Evolutionary conservation across 2,797 vertebrate species (phyloP).

Genomic region (Rhadinocentrus ornatus): DNA sequence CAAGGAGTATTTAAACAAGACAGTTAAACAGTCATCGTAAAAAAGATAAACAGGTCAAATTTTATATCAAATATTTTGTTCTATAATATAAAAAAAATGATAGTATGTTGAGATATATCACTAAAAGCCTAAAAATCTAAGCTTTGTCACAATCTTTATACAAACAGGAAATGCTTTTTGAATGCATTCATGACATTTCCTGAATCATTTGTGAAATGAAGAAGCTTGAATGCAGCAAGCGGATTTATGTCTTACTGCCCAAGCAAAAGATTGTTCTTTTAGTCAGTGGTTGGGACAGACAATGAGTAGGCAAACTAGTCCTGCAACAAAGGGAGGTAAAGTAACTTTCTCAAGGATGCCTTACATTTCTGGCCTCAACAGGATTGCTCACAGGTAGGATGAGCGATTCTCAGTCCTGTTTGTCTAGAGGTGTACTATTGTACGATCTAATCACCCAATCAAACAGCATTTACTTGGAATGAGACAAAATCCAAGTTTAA

Average conservation of each 20-base stretch:
- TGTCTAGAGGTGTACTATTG: constrained; percentile 15
- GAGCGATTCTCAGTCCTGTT: constrained; percentile 14
- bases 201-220: constrained; percentile 24
- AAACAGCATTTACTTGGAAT: constrained; percentile 19
- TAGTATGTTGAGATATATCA: no score
- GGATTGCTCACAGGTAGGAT: constrained; percentile 4
- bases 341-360: constrained; percentile 3
- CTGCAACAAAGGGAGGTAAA: background rate
- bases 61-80: background rate
- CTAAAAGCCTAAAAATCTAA: no score
- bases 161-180: background rate
- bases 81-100: background rate
- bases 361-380: background rate
- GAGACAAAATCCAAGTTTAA: background rate
- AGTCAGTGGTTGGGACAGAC: background rate
- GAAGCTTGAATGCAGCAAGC: background rate
- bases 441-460: constrained; percentile 24
- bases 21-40: background rate
- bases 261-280: background rate
- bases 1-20: background rate
- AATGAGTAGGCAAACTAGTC: background rate
- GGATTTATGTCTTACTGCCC: constrained; percentile 9
- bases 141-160: constrained; percentile 3
- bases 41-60: background rate
- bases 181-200: constrained; percentile 30